phyloP scores from a whole-genome alignment of 1,140 invertebrate genomes.

The Rhagoletis pomonella region DNA sequence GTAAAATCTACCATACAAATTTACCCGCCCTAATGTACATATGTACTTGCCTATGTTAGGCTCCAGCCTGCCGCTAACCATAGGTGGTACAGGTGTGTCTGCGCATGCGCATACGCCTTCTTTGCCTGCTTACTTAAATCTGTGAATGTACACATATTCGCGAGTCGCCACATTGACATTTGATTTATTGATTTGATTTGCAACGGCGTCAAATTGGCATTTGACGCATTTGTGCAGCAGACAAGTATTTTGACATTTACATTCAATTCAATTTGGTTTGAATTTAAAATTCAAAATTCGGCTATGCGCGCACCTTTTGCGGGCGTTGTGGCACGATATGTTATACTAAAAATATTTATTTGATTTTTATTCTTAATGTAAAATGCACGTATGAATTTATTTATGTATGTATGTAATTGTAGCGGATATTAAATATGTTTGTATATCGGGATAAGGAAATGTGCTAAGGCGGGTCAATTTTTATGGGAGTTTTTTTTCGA shows the following conservation, averaged over 20 bases:
- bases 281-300: slow-evolving; percentile 16
- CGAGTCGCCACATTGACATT: background rate
- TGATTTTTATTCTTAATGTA: too few species aligned
- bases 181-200: slow-evolving; percentile 49
- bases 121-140: background rate
- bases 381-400: too few species aligned
- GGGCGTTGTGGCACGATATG: background rate
- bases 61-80: background rate
- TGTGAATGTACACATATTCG: slow-evolving; percentile 1
- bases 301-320: background rate
- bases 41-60: background rate
- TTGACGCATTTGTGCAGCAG: slow-evolving; percentile 47
- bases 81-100: background rate
- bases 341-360: background rate
- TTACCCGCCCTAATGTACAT: too few species aligned
- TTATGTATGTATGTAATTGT: too few species aligned
- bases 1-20: too few species aligned
- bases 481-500: too few species aligned
- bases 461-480: too few species aligned
- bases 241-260: slow-evolving; percentile 46
- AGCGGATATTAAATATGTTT: too few species aligned
- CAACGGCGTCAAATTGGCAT: slow-evolving; percentile 45
- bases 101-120: background rate
- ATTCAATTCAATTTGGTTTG: slow-evolving; percentile 36
- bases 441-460: too few species aligned